Evolutionary conservation across 2,888 invertebrate species (phyloP).

Genomic region (Gymnocheta viridis): DNA sequence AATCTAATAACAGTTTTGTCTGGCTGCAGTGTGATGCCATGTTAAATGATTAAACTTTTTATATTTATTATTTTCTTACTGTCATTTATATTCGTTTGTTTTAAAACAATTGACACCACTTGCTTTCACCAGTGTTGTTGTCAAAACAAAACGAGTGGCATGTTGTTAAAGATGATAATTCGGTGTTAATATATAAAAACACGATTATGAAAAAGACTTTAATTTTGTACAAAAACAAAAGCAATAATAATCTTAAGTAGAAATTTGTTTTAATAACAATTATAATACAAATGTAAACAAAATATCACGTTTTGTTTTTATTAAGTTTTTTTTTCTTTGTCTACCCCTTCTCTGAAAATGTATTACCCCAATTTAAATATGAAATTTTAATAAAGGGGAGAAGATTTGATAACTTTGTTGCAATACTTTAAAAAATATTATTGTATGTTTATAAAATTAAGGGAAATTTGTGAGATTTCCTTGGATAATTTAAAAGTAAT

Average conservation of each 20-base stretch:
- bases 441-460: not conserved
- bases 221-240: not conserved
- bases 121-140: slow-evolving; percentile 13
- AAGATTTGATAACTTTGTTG: slow-evolving; percentile 4
- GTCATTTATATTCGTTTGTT: not conserved
- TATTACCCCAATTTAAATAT: slow-evolving; percentile 8
- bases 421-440: not conserved
- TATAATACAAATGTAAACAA: slow-evolving; percentile 21
- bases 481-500: not conserved
- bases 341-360: not conserved
- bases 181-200: not conserved
- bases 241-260: not conserved
- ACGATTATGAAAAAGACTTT: slow-evolving; percentile 4
- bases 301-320: slow-evolving; percentile 44
- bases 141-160: slow-evolving; percentile 26
- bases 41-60: not conserved
- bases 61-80: not conserved
- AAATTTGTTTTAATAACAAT: slow-evolving; percentile 14
- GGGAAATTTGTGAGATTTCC: not conserved
- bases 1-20: not conserved
- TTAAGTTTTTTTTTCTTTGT: not conserved
- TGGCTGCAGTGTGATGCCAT: slow-evolving; percentile 4
- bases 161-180: slow-evolving; percentile 24
- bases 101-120: not conserved
- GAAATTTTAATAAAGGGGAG: slow-evolving; percentile 15